Evolutionary conservation across 2,888 invertebrate genomes (phyloP).

Genomic region (Slavum lentiscoides): DNA sequence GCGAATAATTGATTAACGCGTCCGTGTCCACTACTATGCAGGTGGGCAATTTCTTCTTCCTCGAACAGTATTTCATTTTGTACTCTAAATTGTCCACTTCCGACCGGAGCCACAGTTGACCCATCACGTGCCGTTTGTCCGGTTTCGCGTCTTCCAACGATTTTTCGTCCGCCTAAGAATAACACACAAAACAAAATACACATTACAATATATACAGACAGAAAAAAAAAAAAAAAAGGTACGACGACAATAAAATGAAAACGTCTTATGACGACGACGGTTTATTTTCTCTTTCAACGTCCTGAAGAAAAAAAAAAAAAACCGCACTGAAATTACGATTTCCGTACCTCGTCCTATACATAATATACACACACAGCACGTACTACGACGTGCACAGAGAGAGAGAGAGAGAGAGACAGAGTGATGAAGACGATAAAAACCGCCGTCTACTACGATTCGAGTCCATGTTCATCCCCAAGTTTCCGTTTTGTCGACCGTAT

Average conservation of each 20-base stretch:
- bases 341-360: background rate
- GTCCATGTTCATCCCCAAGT: conserved; percentile 41
- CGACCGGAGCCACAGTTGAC: conserved; percentile 84
- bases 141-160: conserved; percentile 58
- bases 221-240: conserved; percentile 15
- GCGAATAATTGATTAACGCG: conserved; percentile 75
- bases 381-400: too few species aligned
- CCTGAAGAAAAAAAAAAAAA: conserved; percentile 7
- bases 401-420: too few species aligned
- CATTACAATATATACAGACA: too few species aligned
- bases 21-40: conserved; percentile 87
- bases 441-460: conserved; percentile 49
- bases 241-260: conserved; percentile 35
- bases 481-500: conserved; percentile 53
- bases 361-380: background rate
- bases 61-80: conserved; percentile 64
- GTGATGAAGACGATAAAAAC: conserved; percentile 41
- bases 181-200: conserved; percentile 19
- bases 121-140: conserved; percentile 77
- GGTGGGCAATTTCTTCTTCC: conserved; percentile 64
- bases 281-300: conserved; percentile 44
- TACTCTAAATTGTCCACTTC: conserved; percentile 85
- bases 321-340: conserved; percentile 38
- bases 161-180: conserved; percentile 52
- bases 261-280: conserved; percentile 33